Base-by-base conservation (phyloP, 2,888 invertebrate species). In the Nemotelus pantherinus region DNA sequence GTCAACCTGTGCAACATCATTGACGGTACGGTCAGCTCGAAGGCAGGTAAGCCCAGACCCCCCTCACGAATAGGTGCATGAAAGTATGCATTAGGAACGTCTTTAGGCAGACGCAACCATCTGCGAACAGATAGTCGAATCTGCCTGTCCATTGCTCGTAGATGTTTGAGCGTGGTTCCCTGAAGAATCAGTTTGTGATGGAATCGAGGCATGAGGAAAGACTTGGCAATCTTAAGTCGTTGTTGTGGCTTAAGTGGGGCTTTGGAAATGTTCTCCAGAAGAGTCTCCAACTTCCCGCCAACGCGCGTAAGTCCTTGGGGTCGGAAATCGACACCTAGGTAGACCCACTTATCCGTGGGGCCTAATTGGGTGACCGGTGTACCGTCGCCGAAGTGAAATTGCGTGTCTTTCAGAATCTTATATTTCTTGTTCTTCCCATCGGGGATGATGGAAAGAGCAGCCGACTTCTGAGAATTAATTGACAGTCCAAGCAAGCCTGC, bases 21-120 rank as follows among this genome's bases (percentile, higher is more conserved):
- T 25, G 25, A 25, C 25, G 25, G 25, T 25, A 25, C 25, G 25
- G 25, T 25, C 25, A 25, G 25, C 25, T 25, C 25, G 25, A 25
- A 25, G 25, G 25, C 25, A 25, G 25, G 25, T 25, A 25, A 25
- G 0, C 25, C 25, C 25, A 25, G 25, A 25, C 25, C 25, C 25
- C 25, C 25, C 25, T 25, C 1, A 25, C 25, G 25, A 25, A 25
- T 25, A 25, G 25, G 25, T 25, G 25, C 25, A 25, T 25, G 25
- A 25, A 25, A 25, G 25, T 25, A 25, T 25, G 25, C 25, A 25
- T 25, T 25, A 25, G 1, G 25, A 25, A 25, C 25, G 25, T 79
- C 79, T 80, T 80, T 80, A 79, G 80, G 80, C 81, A 81, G 81
- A 78, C 80, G 78, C 78, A 81, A 79, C 45, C 45, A 48, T 3